These are phyloP conservation scores for Nibea coibor DNA, from an alignment of 2,113 vertebrate species.

Conservation along the genomic window DNA sequence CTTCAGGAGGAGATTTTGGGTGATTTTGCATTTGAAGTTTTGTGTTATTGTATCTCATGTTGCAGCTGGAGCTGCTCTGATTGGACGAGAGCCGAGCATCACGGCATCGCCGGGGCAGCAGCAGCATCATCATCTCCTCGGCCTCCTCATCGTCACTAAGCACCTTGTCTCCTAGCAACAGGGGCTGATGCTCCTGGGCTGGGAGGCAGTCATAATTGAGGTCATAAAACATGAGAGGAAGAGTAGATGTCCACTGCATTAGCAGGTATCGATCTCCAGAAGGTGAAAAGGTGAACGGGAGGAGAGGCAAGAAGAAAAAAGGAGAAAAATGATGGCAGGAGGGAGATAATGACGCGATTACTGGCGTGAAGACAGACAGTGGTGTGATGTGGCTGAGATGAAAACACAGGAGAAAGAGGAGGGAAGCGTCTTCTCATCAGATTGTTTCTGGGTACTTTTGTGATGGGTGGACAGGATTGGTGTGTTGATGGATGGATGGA, in stretches of 20 bases:
- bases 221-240: constrained; percentile 33
- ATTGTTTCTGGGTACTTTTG: background rate
- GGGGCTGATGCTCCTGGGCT: constrained; percentile 45
- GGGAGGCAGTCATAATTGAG: constrained; percentile 44
- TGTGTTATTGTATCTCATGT: constrained; percentile 14
- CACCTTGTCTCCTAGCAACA: constrained; percentile 83
- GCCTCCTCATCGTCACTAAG: constrained; percentile 59
- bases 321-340: background rate
- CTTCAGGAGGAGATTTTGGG: background rate
- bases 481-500: background rate
- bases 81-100: constrained; percentile 66
- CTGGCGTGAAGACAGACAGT: background rate
- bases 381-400: background rate
- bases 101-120: constrained; percentile 50
- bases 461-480: background rate
- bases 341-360: background rate
- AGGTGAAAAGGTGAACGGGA: constrained; percentile 17
- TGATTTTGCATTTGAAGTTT: background rate
- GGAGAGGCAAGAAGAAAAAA: background rate
- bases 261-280: constrained; percentile 24
- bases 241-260: constrained; percentile 14
- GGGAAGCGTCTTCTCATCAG: constrained; percentile 4
- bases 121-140: constrained; percentile 41
- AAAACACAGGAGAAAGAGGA: constrained; percentile 17
- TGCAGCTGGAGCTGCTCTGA: constrained; percentile 34